Evolutionary conservation across 2,888 invertebrate species (phyloP), one percentile per base, ranked within the genome.

Genomic region (Microctonus brassicae): DNA sequence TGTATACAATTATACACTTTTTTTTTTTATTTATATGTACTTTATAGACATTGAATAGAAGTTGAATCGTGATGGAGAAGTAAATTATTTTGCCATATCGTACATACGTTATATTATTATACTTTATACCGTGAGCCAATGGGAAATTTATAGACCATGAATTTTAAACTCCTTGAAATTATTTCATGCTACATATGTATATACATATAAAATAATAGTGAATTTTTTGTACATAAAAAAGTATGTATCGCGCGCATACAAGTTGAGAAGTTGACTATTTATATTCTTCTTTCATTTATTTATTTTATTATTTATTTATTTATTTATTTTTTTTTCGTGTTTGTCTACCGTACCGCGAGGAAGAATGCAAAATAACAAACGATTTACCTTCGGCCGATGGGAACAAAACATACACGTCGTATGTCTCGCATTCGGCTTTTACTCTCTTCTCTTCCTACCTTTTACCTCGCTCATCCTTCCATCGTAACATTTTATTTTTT

Each of bases 381-480:
- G 62, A 47, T 64, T 63, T 64, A 42, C 63, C 63, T 52, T 52
- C 34, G 11, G n/a, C 39, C 39, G 42, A 58, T 52, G 11, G 36
- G 39, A 58, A 66, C 42, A 57, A 55, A 61, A 62, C 73, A 68
- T 69, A 71, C 70, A 73, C 73, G 69, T 69, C 66, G 71, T 69
- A 69, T 57, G 73, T 71, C 69, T 73, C 69, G 75, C 62, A 75
- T 75, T 71, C 70, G 65, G 62, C 71, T 72, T 62, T 29, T 29
- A 70, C 61, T 70, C 57, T 67, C 64, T 62, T 68, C 55, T 65
- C 60, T 65, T 53, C 29, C 68, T 57, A 3, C 29, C 29, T 29
- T 3, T 29, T 29, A 6, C 10, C 3, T 11, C 42, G 6, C 42
- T 42, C 13, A 6, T 42, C 42, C 10, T 5, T 11, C 24, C 24